These are phyloP conservation scores for Meloidogyne floridensis DNA, from an alignment of 1,140 invertebrate genomes.

Conservation along the genomic window DNA sequence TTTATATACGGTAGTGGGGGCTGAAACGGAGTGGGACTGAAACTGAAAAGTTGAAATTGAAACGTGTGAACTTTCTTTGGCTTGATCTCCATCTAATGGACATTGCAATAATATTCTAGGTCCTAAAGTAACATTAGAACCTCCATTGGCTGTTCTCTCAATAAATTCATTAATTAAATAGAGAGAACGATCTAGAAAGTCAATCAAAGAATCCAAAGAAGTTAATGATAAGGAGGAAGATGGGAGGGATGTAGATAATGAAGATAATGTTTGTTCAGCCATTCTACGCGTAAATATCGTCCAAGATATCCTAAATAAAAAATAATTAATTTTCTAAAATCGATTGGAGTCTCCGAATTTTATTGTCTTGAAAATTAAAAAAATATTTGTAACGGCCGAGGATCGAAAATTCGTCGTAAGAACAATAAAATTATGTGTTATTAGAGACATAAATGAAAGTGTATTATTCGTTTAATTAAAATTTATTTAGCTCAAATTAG, in stretches of 20 bases:
- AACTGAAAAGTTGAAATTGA: too few species aligned
- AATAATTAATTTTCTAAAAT: background rate
- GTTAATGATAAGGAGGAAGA: conserved; percentile 11
- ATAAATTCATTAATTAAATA: conserved; percentile 50
- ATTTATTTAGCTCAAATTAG: too few species aligned
- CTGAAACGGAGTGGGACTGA: too few species aligned
- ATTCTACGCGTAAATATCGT: conserved; percentile 55
- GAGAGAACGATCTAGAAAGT: conserved; percentile 41
- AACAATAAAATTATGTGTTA: too few species aligned
- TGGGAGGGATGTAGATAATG: background rate
- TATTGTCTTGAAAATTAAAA: too few species aligned
- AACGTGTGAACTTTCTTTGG: conserved; percentile 28
- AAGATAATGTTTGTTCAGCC: conserved; percentile 47
- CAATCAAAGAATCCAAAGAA: conserved; percentile 37
- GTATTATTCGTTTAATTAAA: too few species aligned
- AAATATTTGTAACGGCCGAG: too few species aligned
- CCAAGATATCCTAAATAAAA: conserved; percentile 48
- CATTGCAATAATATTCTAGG: conserved; percentile 53
- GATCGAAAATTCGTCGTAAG: too few species aligned
- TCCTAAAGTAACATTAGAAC: conserved; percentile 44
- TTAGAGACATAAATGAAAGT: too few species aligned
- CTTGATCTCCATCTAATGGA: conserved; percentile 39
- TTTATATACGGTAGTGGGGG: too few species aligned
- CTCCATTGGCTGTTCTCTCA: conserved; percentile 37
- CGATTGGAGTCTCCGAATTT: too few species aligned